Conservation (phyloP, 1,140 invertebrate genomes). For the Paramacrobiotus metropolitanus region DNA sequence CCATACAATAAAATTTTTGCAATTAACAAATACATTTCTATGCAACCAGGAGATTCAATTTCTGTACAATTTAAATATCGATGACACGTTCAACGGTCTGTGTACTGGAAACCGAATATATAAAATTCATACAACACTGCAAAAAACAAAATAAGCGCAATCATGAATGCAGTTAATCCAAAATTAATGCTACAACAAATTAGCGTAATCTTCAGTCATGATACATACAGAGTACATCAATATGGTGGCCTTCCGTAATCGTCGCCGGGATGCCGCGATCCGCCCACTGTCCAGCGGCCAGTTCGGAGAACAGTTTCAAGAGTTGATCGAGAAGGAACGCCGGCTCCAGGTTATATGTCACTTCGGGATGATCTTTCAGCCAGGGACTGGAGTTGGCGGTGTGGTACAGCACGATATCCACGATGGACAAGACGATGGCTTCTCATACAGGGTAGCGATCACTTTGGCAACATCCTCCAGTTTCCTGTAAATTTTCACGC, state of each 20-base stretch:
- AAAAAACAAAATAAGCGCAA: not conserved
- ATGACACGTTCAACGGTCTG: too few species aligned
- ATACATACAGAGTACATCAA: too few species aligned
- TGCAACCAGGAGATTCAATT: too few species aligned
- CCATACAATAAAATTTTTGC: too few species aligned
- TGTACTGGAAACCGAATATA: too few species aligned
- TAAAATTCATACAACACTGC: too few species aligned
- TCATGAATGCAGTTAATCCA: not conserved
- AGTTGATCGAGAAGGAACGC: slow-evolving; percentile 72
- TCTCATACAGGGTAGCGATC: too few species aligned
- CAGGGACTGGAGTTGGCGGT: slow-evolving; percentile 82
- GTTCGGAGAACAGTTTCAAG: slow-evolving; percentile 52
- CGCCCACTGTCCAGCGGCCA: slow-evolving; percentile 47
- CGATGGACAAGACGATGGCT: slow-evolving; percentile 64
- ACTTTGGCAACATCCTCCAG: too few species aligned
- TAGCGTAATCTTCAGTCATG: too few species aligned
- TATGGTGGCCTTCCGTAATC: slow-evolving; percentile 38
- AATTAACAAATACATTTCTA: too few species aligned
- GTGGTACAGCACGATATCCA: slow-evolving; percentile 92
- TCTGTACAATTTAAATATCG: too few species aligned
- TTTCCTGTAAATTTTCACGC: too few species aligned
- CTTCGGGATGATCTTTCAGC: slow-evolving; percentile 66
- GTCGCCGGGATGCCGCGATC: slow-evolving; percentile 42
- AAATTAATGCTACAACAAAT: slow-evolving; percentile 7
- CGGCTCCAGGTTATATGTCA: slow-evolving; percentile 67